Evolutionary conservation across 2,888 invertebrate species (phyloP).

Genomic region (Eilema griseolum): DNA sequence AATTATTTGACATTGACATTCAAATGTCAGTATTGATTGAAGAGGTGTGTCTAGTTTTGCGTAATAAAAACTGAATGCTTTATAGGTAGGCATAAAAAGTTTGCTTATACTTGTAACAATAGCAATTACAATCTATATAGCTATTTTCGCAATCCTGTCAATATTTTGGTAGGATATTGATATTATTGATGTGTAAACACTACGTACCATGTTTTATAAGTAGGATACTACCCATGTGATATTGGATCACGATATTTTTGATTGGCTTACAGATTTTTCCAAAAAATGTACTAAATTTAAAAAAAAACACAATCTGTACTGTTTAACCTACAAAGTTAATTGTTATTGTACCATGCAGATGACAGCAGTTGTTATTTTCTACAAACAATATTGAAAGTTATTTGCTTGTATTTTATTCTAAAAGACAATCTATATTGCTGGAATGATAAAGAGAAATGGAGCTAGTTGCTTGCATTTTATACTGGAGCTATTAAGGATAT

Average conservation of each 20-base stretch:
- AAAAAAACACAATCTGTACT: too few relatives aligned
- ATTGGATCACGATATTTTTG: too few relatives aligned
- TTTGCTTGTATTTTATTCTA: background rate
- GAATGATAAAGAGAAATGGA: background rate
- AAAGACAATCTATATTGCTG: background rate
- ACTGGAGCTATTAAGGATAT: background rate
- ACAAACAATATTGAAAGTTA: background rate
- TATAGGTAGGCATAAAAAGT: background rate
- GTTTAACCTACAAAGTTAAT: too few relatives aligned
- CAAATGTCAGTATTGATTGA: background rate
- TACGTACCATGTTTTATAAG: too few relatives aligned
- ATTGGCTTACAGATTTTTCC: too few relatives aligned
- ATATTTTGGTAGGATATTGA: too few relatives aligned
- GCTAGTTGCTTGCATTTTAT: background rate
- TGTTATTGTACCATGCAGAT: background rate
- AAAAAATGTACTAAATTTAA: too few relatives aligned
- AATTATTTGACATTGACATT: conserved; percentile 3
- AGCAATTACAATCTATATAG: background rate
- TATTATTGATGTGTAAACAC: too few relatives aligned
- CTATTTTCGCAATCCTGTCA: too few relatives aligned
- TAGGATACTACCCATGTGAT: too few relatives aligned
- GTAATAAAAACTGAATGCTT: background rate
- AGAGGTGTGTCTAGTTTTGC: background rate
- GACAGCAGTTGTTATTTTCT: background rate
- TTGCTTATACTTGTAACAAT: background rate